Percentiles rank a stretch among this genome's conserved stretches.
phyloP scores from a whole-genome alignment of 2,113 vertebrate species.

The Cephalophus harveyi region DNA sequence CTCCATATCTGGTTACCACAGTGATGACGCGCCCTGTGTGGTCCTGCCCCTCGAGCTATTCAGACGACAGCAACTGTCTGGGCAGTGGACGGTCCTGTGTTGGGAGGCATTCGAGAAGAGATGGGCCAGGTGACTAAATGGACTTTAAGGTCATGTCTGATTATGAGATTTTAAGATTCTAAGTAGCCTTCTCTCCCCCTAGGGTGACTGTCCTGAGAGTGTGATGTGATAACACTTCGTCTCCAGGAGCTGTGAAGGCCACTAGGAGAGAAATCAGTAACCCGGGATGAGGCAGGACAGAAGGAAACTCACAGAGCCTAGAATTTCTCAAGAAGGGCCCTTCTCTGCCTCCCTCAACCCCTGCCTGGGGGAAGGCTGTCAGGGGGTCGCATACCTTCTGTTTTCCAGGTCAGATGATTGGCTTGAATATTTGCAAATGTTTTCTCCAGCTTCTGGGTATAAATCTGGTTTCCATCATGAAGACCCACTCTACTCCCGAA shows the following conservation, averaged over 20 bases:
- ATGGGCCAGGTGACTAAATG: not conserved
- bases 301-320: not conserved
- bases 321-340: not conserved
- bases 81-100: not conserved
- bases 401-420: not conserved
- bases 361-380: not conserved
- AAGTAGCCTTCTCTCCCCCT: not conserved
- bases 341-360: not conserved
- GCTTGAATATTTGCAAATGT: not conserved
- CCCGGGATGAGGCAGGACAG: not conserved
- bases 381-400: not conserved
- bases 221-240: not conserved
- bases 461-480: not conserved
- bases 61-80: no score
- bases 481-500: not conserved
- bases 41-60: fast-evolving
- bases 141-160: not conserved
- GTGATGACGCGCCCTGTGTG: not conserved
- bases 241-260: not conserved
- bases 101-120: not conserved
- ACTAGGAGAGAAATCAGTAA: not conserved
- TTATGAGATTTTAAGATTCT: not conserved
- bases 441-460: not conserved
- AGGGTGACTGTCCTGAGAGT: not conserved
- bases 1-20: not conserved